Evolutionary conservation across 2,797 vertebrate genomes (phyloP), one percentile per base, ranked within the genome.

Genomic region (Austrolebias charrua): DNA sequence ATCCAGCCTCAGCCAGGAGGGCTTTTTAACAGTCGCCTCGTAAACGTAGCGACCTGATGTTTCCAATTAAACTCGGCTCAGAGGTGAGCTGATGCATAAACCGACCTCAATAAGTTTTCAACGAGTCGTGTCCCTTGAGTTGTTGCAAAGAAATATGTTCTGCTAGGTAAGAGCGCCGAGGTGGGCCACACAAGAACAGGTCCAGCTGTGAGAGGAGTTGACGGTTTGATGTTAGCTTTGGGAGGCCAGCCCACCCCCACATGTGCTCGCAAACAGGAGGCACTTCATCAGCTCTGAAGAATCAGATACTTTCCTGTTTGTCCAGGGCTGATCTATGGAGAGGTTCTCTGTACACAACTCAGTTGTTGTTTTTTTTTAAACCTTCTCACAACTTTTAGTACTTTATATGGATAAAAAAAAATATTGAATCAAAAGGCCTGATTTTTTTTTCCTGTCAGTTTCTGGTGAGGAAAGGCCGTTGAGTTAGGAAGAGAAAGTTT

Each of bases 11-110:
- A 66, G 82, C 67, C 78, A 69, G 73, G 63, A 72, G 69, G 60
- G 70, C 51, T 49, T 89, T 94, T 40, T 94, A 92, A 94, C 83
- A 74, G 89, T 55, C 85, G 73, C 78, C 91, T 89, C 89, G 88
- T 93, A 93, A 94, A 95, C 82, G 88, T 86, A 88, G 69, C 67
- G 86, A 90, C 87, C 92, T 90, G 90, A 90, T 93, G 92, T 92
- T 94, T 93, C 85, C 89, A 92, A 92, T 93, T 92, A 92, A 75
- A 77, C 65, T 50, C 13, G 51, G 62, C 80, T 89, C 82, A 33
- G 85, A 84, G 82, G 78, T 83, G 83, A 79, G 82, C 45, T 16
- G 81, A 71, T 71, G 80, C 76, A 80, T 90, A 90, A 91, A 89
- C 70, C 83, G 79, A 87, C 80, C 84, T 71, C 86, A 90, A 92